Conservation (phyloP, 2,797 vertebrate species). For the Tamandua tetradactyla region DNA sequence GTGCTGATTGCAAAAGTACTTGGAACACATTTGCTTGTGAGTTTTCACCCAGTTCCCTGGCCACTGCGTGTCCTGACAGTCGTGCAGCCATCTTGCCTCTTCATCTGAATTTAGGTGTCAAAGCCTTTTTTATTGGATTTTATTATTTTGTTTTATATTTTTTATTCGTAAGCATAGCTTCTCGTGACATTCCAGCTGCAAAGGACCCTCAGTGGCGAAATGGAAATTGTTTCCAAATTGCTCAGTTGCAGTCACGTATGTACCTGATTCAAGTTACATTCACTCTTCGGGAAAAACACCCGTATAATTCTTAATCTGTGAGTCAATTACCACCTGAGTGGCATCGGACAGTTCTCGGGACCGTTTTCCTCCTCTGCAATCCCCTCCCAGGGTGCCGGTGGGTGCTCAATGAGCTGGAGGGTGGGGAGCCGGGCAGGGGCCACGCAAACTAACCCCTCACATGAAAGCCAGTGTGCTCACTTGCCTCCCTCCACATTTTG, state of each 20-base stretch:
- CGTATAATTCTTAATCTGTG: background rate
- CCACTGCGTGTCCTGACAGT: too few relatives aligned
- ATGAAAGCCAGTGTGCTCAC: background rate
- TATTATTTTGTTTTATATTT: too few relatives aligned
- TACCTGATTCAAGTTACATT: background rate
- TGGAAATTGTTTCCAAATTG: background rate
- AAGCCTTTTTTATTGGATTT: too few relatives aligned
- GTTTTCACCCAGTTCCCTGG: too few relatives aligned
- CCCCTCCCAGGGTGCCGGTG: background rate
- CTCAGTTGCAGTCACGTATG: background rate
- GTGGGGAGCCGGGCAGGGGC: background rate
- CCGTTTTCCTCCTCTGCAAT: background rate
- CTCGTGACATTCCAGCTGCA: background rate
- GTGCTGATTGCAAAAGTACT: background rate
- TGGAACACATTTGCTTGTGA: background rate
- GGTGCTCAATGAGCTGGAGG: background rate
- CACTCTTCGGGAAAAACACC: background rate
- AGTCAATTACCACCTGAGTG: background rate
- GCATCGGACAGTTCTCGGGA: background rate
- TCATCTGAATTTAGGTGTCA: background rate
- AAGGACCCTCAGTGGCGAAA: background rate
- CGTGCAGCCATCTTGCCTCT: background rate
- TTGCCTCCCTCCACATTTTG: background rate
- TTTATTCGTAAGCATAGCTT: too few relatives aligned
- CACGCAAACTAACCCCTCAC: background rate